These are phyloP conservation scores for Nymphicus hollandicus DNA, from an alignment of 2,113 vertebrate species.

Conservation along the genomic window DNA sequence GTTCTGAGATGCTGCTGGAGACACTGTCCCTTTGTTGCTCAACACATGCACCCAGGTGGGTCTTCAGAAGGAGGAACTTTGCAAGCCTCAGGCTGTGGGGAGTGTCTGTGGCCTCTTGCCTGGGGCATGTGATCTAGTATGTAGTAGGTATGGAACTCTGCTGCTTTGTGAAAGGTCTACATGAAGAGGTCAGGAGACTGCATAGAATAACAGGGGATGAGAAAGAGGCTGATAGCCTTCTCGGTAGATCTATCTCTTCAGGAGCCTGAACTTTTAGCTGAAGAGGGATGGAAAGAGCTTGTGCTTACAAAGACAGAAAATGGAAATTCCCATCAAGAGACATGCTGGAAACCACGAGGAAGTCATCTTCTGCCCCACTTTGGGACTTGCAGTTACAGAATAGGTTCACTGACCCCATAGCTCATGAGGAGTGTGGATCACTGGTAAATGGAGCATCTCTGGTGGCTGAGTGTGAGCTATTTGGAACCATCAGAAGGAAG, in stretches of 20 bases:
- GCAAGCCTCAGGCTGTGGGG: too few relatives aligned
- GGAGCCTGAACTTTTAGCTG: background rate
- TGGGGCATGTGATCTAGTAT: background rate
- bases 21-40: background rate
- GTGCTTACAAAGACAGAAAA: background rate
- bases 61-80: background rate
- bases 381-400: background rate
- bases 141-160: background rate
- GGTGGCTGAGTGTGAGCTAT: background rate
- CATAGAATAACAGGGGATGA: background rate
- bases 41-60: background rate
- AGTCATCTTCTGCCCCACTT: background rate
- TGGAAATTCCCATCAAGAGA: background rate
- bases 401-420: background rate
- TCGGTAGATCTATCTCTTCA: background rate
- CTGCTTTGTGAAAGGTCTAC: background rate
- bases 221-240: background rate
- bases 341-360: background rate
- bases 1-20: background rate
- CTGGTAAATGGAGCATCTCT: background rate
- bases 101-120: background rate
- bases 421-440: background rate
- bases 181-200: background rate
- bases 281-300: background rate
- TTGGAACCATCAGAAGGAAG: background rate